Evolutionary conservation across 2,113 vertebrate genomes (phyloP), one percentile per base, ranked within the genome.

Genomic region (Gavialis gangeticus): DNA sequence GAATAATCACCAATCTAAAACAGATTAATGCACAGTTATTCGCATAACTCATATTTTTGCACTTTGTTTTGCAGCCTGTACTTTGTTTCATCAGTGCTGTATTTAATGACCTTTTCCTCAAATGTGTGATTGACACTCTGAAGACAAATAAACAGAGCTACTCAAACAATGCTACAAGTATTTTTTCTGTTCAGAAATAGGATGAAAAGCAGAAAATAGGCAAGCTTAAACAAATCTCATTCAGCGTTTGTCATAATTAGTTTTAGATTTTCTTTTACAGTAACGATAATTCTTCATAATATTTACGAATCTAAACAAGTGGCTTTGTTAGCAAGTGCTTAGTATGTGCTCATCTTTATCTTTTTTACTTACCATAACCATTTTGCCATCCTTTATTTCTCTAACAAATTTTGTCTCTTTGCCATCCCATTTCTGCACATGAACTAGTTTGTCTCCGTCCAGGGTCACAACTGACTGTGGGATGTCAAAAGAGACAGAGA

Each of bases 381-480:
- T 95, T 97, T 99, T 99, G 75, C 97, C 99, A 13, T 99, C 99
- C 93, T 99, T 99, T 92, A 99, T 98, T 98, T 99, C 99, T 96
- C 99, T 97, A 95, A 99, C 98, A 83, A 99, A 98, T 83, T 98
- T 99, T 92, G 99, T 99, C 96, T 99, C 98, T 94, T 99, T 99
- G 95, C 98, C 99, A 1, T 99, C 99, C 99, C 99, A 99, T 96
- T 99, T 99, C 98, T 99, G 99, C 93, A 99, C 97, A 1, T 99
- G 99, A 90, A 99, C 97, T 75, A 99, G 92, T 96, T 99, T 99
- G 96, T 98, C 98, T 88, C 98, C 99, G 2, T 99, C 98, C 98
- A 99, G 85, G 75, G 91, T 97, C 91, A 99, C 98, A n/a, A 98
- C 98, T 87, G 99, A 99, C 99, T 99, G 96, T 2, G 92, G 91